Base-by-base conservation (phyloP, 2,113 vertebrate species). In the Aviceda subcristata region DNA sequence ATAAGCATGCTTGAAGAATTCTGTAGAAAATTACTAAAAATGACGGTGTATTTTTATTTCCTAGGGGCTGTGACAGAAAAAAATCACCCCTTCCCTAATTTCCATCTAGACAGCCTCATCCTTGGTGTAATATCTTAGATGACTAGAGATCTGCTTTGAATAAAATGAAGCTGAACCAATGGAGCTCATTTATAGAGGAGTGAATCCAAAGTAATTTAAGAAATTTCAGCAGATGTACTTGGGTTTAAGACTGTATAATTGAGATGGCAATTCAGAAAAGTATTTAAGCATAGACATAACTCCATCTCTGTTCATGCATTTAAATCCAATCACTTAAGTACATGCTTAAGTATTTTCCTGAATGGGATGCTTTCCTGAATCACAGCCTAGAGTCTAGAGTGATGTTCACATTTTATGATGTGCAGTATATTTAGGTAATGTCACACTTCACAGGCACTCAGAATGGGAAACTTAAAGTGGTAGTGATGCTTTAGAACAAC, bases 231-330 rank as follows among this genome's bases (percentile, higher is more conserved):
- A 82, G 88, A 87, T 69, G 45, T 56, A 56, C 53, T 87, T 85
- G 56, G 43, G 20, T 90, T 95, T 94, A 73, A 89, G 53, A 63
- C 24, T 87, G 20, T 34, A 8, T 91, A 94, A 94, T 87, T 75
- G 55, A 87, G 76, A 72, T 34, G 39, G 51, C 12, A 92, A 87
- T 95, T 93, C 67, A 59, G 46, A 62, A 67, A 85, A 87, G 86
- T 86, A 62, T 86, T 97, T 97, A 95, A 94, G 43, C 48, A 78
- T 64, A 96, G 83, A 71, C 19, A 41, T 94, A 88, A 75, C 63
- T 91, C 39, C 43, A 64, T 85, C 34, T 81, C 60, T 84, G 59
- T 51, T 92, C 91, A 75, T 29, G 24, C 45, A 39, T 95, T 97
- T 91, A 92, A 95, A 81, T 84, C 60, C 46, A 63, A 72, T 91